These are phyloP conservation scores for Epinephelus cyanopodus DNA, from an alignment of 2,113 vertebrate genomes.

Conservation along the genomic window DNA sequence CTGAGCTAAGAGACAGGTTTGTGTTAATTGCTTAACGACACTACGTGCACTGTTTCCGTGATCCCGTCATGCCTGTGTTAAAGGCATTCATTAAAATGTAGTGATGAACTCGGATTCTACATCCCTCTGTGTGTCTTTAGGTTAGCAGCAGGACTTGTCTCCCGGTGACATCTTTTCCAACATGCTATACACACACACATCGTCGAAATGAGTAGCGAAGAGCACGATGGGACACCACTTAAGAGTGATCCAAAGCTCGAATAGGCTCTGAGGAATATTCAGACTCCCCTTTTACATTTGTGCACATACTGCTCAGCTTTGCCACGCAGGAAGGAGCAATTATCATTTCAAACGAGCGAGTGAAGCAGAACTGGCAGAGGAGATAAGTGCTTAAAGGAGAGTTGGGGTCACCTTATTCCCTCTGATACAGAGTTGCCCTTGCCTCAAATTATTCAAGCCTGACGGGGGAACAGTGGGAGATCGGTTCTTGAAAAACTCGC, in stretches of 20 bases:
- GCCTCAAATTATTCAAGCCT: conserved; percentile 72
- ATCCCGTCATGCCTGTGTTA: conserved; percentile 10
- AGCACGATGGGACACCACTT: conserved; percentile 35
- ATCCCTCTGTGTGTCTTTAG: neutral
- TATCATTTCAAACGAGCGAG: conserved; percentile 78
- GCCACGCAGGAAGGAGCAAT: conserved; percentile 64
- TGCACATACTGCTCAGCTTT: conserved; percentile 56
- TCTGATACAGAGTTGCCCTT: conserved; percentile 73
- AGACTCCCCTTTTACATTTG: conserved; percentile 57
- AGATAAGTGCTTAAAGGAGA: conserved; percentile 78
- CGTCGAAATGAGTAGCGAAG: conserved; percentile 10
- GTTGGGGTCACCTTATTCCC: conserved; percentile 74
- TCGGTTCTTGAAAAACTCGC: conserved; percentile 54
- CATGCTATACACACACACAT: conserved; percentile 23
- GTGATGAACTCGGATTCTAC: neutral
- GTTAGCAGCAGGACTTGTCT: neutral
- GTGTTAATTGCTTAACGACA: conserved; percentile 45
- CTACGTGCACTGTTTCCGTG: conserved; percentile 19
- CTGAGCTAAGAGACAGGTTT: conserved; percentile 27
- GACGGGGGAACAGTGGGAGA: conserved; percentile 68
- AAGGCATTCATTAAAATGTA: conserved; percentile 48
- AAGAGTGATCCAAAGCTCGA: conserved; percentile 39
- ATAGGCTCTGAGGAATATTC: conserved; percentile 54
- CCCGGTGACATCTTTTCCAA: neutral
- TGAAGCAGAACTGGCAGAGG: conserved; percentile 73